Base-by-base conservation (phyloP, 2,888 invertebrate species). In the Ypsolopha scabrella region DNA sequence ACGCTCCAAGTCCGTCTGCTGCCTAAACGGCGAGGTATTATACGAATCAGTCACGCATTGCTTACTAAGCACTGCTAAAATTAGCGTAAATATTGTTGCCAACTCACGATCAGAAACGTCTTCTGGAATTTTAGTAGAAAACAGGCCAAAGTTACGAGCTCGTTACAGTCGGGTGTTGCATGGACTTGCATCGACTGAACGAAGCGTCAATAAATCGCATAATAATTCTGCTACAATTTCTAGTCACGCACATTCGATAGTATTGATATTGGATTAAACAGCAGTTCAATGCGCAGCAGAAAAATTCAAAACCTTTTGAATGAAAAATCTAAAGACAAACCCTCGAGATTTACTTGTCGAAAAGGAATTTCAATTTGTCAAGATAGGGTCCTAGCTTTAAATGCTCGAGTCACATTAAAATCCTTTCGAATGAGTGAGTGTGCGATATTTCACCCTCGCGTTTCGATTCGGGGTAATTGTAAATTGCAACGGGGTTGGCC, bases 231-330 rank as follows among this genome's bases (percentile, higher is more conserved):
- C 65, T 67, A 68, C 61, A 71, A 73, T 77, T 78, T 73, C 75
- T 70, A 74, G 69, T 72, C 77, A 74, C 68, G 75, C 75, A 71
- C 74, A 69, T 67, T 69, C 65, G 74, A 80, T 77, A 77, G 68
- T 76, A 74, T 24, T 4, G 24, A 24, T 24, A 24, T 24, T 24
- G 71, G 73, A 78, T 72, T 77, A 70, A 75, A 65, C 74, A 74
- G 59, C 58, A n/a, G 10, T 49, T 34, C 41, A 49, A 41, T 49
- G 8, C 14, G 41, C 33, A 38, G 11, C 37, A 48, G 48, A 48
- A 38, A 48, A 48, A 8, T 48, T 37, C 37, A 37, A 46, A 34
- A 7, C 24, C 24, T 24, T 43, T 13, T 13, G 13, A 43, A 7
- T 43, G 6, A 9, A 24, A n/a, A 14, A 1, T 43, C 24, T 38